Evolutionary conservation across 1,140 invertebrate genomes (phyloP), one percentile per base, ranked within the genome.

Genomic region (Andrena cerasifolii): DNA sequence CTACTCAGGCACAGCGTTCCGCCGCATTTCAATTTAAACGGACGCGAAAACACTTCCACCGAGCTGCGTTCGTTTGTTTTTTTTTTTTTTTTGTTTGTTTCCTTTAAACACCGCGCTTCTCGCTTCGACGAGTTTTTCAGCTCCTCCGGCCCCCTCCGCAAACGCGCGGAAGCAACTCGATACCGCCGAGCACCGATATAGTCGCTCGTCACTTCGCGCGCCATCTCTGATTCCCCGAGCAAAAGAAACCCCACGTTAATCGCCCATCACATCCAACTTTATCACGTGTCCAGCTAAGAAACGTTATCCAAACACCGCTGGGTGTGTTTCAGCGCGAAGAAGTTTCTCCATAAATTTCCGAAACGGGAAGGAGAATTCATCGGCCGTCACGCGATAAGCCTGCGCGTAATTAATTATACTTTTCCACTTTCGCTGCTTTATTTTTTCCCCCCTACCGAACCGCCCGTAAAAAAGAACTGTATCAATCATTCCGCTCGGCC

Each of bases 71-170:
- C n/a, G 18, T 33, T 33, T 53, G 28, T 51, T 1, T n/a, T 66
- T 7, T 26, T 8, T 65, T 18, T 21, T 3, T 21, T 0, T 53
- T 7, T 24, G 12, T 14, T 12, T 66, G 12, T 40, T n/a, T 61
- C 31, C 16, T 59, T 51, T 54, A 82, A 82, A 79, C 63, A 66
- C 70, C 49, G 66, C 56, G 76, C 72, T 79, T 83, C 81, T 66
- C 77, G 67, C 80, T 76, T 40, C 76, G 51, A 3, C 77, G 77
- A 66, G 53, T 79, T 83, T 75, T 75, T 77, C 66, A 26, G 40
- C 66, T 68, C 62, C 67, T 40, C 47, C 74, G 59, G 33, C 53
- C 33, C 62, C 16, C 28, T 49, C 36, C 45, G 28, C 56, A 80
- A 82, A 76, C 67, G 72, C 58, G 68, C 51, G 62, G 56, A 72